phyloP scores from a whole-genome alignment of 2,888 invertebrate species.

The Lymantria dispar region DNA sequence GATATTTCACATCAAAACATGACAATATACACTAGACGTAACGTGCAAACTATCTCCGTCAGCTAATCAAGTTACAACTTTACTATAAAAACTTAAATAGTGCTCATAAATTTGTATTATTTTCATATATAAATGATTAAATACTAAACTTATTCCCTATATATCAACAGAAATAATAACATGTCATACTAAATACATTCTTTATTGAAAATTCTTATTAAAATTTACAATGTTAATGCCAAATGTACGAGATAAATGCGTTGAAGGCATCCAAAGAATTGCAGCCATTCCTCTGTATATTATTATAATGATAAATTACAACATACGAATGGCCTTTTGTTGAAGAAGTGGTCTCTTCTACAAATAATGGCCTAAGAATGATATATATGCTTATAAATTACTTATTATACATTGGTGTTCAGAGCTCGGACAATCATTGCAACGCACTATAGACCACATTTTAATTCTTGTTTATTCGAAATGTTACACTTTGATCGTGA shows the following conservation, averaged over 20 bases:
- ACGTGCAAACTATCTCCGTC: too few species aligned
- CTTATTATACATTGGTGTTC: too few species aligned
- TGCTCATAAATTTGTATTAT: too few species aligned
- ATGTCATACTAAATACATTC: background rate
- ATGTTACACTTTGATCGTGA: too few species aligned
- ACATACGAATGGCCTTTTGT: constrained; percentile 20
- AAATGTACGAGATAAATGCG: constrained; percentile 26
- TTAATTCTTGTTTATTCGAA: too few species aligned
- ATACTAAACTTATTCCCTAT: background rate
- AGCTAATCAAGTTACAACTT: too few species aligned
- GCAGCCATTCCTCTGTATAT: constrained; percentile 13
- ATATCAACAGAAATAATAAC: constrained; percentile 1
- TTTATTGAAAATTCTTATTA: constrained; percentile 26
- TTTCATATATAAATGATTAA: background rate
- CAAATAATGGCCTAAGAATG: constrained; percentile 5
- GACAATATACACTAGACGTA: too few species aligned
- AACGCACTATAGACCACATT: too few species aligned
- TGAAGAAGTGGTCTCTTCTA: constrained; percentile 7
- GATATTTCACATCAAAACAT: too few species aligned
- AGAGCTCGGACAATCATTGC: too few species aligned
- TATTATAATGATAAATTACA: constrained; percentile 29
- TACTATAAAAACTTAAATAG: too few species aligned
- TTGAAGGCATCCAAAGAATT: constrained; percentile 11
- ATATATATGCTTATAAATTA: too few species aligned
- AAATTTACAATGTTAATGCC: constrained; percentile 33